Base-by-base conservation (phyloP, 2,113 vertebrate species). In the Sciurus niger region DNA sequence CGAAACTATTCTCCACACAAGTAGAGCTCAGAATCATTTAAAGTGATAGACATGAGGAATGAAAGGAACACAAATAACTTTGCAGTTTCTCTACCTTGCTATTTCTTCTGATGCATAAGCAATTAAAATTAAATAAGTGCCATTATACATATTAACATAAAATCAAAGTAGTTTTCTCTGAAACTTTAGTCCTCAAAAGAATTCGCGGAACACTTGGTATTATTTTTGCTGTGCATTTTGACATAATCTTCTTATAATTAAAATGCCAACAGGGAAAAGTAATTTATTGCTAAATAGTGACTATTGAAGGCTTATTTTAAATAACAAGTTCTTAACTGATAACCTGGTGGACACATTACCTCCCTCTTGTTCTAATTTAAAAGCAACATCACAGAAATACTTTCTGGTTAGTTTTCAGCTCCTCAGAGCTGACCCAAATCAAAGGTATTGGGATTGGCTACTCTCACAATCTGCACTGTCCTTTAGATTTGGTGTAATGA, bases 281-380 rank as follows among this genome's bases (percentile, higher is more conserved):
- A 79, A 68, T 37, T 37, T 82, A 58, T 65, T 94, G 78, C 24
- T 84, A 67, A 90, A 51, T n/a, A 17, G 58, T 70, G 20, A n/a
- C 48, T 73, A 25, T 77, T 55, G 30, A 1, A 76, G 28, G 46
- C 32, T 83, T 95, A 89, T 4, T 91, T 58, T 65, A 94, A 94
- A 63, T 88, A 17, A 40, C 16, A 87, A 73, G 4, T 55, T 58
- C 24, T 40, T 92, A 91, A 63, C 63, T 25, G 17, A 70, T 87
- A 65, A n/a, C 12, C 80, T 90, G 65, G 37, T 82, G 37, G 53
- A 70, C 34, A 34, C 6, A 14, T 67, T 70, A 10, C 17, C 17
- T 94, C 6, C 78, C 24, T 93, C 58, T 87, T 87, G 34, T 65
- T 94, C 58, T 87, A 30, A 90, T 76, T 92, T 93, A 91, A 87